These are phyloP conservation scores for Barypeithes pellucidus DNA, from an alignment of 2,888 invertebrate genomes.

Conservation along the genomic window DNA sequence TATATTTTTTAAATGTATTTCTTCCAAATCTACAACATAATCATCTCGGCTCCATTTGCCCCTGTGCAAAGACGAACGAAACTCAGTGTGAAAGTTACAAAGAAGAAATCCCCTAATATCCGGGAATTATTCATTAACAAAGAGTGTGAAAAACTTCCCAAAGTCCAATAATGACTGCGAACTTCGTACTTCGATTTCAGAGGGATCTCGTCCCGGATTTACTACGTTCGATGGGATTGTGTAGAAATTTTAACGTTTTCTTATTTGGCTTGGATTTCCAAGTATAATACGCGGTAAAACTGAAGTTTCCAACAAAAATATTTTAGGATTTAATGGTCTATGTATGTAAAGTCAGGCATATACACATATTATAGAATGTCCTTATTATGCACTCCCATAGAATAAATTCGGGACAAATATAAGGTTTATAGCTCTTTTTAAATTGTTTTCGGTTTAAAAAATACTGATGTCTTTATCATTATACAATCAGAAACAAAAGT, in stretches of 20 bases:
- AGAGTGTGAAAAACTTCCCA: background rate
- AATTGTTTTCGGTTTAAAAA: no score
- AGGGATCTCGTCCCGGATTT: background rate
- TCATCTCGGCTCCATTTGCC: no score
- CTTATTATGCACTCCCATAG: no score
- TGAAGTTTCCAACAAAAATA: background rate
- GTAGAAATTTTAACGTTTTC: slow-evolving; percentile 9
- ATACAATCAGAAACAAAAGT: no score
- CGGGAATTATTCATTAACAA: slow-evolving; percentile 10
- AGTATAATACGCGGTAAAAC: background rate
- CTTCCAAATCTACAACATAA: no score
- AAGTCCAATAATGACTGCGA: slow-evolving; percentile 8
- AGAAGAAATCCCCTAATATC: background rate
- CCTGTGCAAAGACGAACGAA: background rate
- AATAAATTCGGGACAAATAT: no score
- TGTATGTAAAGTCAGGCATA: no score
- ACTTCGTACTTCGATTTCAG: slow-evolving; percentile 8
- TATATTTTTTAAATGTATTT: no score
- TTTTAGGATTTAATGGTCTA: no score
- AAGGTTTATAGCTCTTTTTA: no score
- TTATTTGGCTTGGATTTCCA: slow-evolving; percentile 6
- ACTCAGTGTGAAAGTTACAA: background rate
- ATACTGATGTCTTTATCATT: no score
- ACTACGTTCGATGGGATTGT: slow-evolving; percentile 1
- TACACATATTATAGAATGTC: no score